Evolutionary conservation across 1,140 invertebrate species (phyloP), one percentile per base, ranked within the genome.

Genomic region (Pissodes strobi): DNA sequence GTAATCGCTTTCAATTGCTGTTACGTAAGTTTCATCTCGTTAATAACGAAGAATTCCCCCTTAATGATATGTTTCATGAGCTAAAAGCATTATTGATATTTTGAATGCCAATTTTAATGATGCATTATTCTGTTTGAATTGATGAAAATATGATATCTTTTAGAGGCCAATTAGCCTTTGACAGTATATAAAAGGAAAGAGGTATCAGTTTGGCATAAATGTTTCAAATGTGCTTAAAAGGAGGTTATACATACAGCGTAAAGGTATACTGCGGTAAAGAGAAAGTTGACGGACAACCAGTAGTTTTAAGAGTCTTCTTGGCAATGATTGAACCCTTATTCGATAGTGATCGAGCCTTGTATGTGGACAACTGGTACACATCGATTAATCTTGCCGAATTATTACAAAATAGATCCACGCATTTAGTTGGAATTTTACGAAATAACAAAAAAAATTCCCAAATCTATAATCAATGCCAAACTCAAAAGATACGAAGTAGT

Each of bases 321-420:
- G 27, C n/a, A 13, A n/a, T 64, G 8, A n/a, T 27, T 19, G 52
- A 64, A 38, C 30, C 43, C 57, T 22, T 57, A 17, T 30, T 68
- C 15, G 52, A 61, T 34, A 22, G 12, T 13, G 61, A 45, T 12
- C 56, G 62, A 56, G 49, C 25, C 25, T 13, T 51, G 13, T 72
- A 58, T 69, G 71, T 68, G 6, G 67, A 67, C 55, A 75, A 68
- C 59, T 80, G 69, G 71, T 81, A 79, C 59, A 77, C 72, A 23
- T 79, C 78, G 68, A 66, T 80, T 56, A 23, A 74, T 52, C 69
- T 82, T 56, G 77, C 79, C 51, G 52, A n/a, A n/a, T n/a, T n/a
- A n/a, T n/a, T n/a, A n/a, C n/a, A n/a, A n/a, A n/a, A n/a, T n/a
- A n/a, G n/a, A 78, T 53, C 66, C 70, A 58, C 41, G 6, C 56